These are phyloP conservation scores for Ichneumoninae sp. DNA, from an alignment of 2,888 invertebrate genomes.

Conservation along the genomic window DNA sequence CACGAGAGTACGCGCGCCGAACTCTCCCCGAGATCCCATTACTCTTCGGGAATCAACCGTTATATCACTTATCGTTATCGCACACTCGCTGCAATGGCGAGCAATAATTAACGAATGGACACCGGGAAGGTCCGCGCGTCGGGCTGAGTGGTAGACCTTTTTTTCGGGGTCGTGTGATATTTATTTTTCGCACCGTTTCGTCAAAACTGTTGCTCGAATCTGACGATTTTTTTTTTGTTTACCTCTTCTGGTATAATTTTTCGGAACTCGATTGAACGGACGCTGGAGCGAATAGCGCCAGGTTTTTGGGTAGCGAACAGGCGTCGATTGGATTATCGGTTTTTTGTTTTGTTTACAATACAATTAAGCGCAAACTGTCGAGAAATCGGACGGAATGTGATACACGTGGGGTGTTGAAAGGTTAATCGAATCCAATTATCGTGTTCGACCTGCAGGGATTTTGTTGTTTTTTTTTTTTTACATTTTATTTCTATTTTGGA, in stretches of 20 bases:
- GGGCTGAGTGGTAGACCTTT: neutral
- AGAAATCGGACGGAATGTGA: conserved; percentile 1
- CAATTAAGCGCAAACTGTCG: neutral
- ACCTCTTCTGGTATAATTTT: neutral
- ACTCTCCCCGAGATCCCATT: conserved; percentile 39
- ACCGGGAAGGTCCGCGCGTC: neutral
- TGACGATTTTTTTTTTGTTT: neutral
- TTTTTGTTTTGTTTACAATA: neutral
- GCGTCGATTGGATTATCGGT: neutral
- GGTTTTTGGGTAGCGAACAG: neutral
- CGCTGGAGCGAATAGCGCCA: neutral
- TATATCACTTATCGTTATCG: conserved; percentile 62
- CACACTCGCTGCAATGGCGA: conserved; percentile 25
- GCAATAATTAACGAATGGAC: conserved; percentile 55
- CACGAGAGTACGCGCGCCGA: neutral
- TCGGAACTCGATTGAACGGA: neutral
- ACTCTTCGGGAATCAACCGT: conserved; percentile 58
- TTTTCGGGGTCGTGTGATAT: conserved; percentile 14
- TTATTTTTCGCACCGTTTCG: conserved; percentile 19
- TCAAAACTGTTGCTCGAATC: neutral
- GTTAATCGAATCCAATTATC: conserved; percentile 12
- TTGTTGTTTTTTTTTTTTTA: neutral
- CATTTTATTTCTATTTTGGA: neutral
- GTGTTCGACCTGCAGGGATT: neutral
- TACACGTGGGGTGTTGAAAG: conserved; percentile 4